Base-by-base conservation (phyloP, 2,113 vertebrate genomes). In the Alligator sinensis region DNA sequence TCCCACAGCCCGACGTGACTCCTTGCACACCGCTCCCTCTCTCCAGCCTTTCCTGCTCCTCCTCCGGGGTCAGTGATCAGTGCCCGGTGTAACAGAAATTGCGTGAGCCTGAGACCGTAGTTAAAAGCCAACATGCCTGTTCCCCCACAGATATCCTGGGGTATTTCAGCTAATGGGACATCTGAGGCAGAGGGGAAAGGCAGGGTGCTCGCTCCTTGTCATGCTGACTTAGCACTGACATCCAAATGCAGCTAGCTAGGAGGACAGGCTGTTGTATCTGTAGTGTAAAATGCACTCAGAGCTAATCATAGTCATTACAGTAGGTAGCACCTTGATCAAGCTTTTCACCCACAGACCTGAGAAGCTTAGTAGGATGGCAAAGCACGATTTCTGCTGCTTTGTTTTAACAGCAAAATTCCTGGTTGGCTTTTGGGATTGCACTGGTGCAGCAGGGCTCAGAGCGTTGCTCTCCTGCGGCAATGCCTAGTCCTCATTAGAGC, bases 261-360 rank as follows among this genome's bases (percentile, higher is more conserved):
- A 38, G 68, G 59, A 63, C 0, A 1, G 30, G 38, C 66, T 0
- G 1, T 3, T 80, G 4, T 9, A 0, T 57, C 34, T 17, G 13
- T 24, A 77, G 10, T n/a, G 80, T n/a, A 79, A 74, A 61, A 60
- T 30, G 25, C 38, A 60, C 28, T 62, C 19, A 62, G 77, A 90
- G n/a, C 64, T 89, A n/a, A 28, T 64, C 70, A 81, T 7, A 75
- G 80, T 27, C 25, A 75, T 4, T 3, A 22, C 12, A 68, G 34
- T 38, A n/a, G 22, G 8, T 55, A 54, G n/a, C 54, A 54, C 28
- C 3, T 82, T 75, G 47, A 7, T 17, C 59, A 18, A 0, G 2
- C n/a, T 88, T 61, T 64, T 66, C 77, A 68, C 79, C 11, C 21
- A 3, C 66, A 92, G 54, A 55, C 4, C 18, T 18, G 5, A 34